These are phyloP conservation scores for Parazoanthus atlanticus DNA, from an alignment of 92 coral and sea anemone species.

Conservation along the genomic window DNA sequence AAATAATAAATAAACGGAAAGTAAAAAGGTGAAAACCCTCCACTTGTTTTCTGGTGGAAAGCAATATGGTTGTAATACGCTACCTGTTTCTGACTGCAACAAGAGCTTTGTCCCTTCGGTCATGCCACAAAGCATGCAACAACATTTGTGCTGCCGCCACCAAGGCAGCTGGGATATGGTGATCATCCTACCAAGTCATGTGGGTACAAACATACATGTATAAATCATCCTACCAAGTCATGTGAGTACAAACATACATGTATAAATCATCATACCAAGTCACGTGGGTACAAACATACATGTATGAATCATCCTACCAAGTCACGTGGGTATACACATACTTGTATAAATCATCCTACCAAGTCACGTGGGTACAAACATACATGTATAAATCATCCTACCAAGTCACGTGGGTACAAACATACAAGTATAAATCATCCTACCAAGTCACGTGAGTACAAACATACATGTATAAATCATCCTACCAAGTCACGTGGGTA, in stretches of 20 bases:
- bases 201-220: neutral
- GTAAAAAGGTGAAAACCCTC: neutral
- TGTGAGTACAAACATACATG: neutral
- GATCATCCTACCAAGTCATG: slow-evolving; percentile 46
- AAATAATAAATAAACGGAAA: too few relatives aligned
- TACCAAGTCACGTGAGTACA: slow-evolving; percentile 10
- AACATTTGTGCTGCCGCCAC: slow-evolving; percentile 83
- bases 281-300: neutral
- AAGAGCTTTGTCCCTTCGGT: slow-evolving; percentile 92
- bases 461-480: slow-evolving; percentile 6
- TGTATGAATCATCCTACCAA: slow-evolving; percentile 37
- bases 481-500: slow-evolving; percentile 33
- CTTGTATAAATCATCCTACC: slow-evolving; percentile 40
- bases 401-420: neutral
- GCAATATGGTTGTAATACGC: neutral
- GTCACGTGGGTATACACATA: neutral
- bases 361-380: neutral
- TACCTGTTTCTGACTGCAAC: slow-evolving; percentile 85
- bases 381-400: slow-evolving; percentile 38
- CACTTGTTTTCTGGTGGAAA: too few relatives aligned
- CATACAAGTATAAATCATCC: slow-evolving; percentile 28
- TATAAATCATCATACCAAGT: slow-evolving; percentile 40
- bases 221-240: slow-evolving; percentile 42
- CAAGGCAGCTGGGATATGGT: slow-evolving; percentile 62
- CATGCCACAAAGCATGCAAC: slow-evolving; percentile 90